Percentiles rank a stretch among this genome's conserved stretches.
Conservation (phyloP, 1,140 invertebrate species). For the Calliphora vicina region DNA sequence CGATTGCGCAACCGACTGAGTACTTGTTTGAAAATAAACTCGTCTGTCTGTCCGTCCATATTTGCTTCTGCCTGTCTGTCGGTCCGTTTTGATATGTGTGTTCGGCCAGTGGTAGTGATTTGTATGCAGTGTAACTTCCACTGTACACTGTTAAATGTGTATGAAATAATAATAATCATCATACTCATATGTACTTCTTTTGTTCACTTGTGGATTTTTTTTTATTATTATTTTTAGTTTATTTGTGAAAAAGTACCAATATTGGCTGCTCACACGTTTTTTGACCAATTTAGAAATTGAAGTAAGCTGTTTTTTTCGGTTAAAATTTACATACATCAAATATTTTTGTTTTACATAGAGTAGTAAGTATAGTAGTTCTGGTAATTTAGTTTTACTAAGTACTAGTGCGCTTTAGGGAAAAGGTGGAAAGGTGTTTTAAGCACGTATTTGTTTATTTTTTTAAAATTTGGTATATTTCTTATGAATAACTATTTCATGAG, state of each 20-base stretch:
- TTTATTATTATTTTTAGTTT: background rate
- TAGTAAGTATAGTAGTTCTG: background rate
- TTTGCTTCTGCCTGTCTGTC: background rate
- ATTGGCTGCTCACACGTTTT: background rate
- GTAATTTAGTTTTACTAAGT: background rate
- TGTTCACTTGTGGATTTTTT: background rate
- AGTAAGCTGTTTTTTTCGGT: background rate
- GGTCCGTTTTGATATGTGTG: background rate
- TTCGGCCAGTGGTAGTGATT: background rate
- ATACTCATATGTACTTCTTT: background rate
- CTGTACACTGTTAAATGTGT: background rate
- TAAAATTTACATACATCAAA: background rate
- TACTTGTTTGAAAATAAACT: background rate
- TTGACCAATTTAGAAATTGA: background rate
- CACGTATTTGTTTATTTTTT: background rate
- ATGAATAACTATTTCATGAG: too few species aligned
- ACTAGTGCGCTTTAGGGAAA: background rate
- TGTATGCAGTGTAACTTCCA: background rate
- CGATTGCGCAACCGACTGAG: conserved; percentile 8
- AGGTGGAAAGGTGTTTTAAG: background rate
- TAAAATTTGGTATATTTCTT: background rate
- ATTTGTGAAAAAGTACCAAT: background rate
- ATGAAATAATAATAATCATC: conserved; percentile 4
- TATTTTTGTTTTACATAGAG: background rate
- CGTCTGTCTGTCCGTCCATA: background rate